Evolutionary conservation across 2,888 invertebrate genomes (phyloP).

Genomic region (Tuberolachnus salignus): DNA sequence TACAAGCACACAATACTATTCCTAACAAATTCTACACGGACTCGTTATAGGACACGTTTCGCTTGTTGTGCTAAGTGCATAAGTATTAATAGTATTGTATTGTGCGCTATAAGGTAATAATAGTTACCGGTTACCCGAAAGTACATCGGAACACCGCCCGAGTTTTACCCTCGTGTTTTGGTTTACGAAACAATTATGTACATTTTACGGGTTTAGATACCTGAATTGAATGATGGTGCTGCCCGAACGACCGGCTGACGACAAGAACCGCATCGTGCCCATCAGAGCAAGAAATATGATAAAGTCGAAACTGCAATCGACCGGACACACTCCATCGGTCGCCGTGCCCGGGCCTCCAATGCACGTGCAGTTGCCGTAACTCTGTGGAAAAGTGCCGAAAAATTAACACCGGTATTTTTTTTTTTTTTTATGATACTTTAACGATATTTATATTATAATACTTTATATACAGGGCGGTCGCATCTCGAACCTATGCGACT

Average conservation of each 20-base stretch:
- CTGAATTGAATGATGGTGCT: slow-evolving; percentile 60
- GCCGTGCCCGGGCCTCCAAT: slow-evolving; percentile 57
- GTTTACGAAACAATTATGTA: not conserved
- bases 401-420: not conserved
- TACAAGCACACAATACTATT: too few species aligned
- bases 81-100: too few species aligned
- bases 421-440: too few species aligned
- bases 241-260: slow-evolving; percentile 60
- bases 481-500: too few species aligned
- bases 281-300: slow-evolving; percentile 59
- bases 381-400: slow-evolving; percentile 58
- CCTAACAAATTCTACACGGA: too few species aligned
- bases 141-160: too few species aligned
- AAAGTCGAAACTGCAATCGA: slow-evolving; percentile 59
- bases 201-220: slow-evolving; percentile 47
- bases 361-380: slow-evolving; percentile 62
- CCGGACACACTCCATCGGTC: slow-evolving; percentile 58
- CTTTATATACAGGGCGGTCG: too few species aligned
- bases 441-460: not conserved
- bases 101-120: too few species aligned
- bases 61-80: too few species aligned
- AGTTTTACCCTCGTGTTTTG: too few species aligned
- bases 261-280: slow-evolving; percentile 59
- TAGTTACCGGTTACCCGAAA: too few species aligned
- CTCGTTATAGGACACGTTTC: too few species aligned